Conservation (phyloP, 37 sponge, comb jelly and placozoan species). For the Halichondria panicea region DNA sequence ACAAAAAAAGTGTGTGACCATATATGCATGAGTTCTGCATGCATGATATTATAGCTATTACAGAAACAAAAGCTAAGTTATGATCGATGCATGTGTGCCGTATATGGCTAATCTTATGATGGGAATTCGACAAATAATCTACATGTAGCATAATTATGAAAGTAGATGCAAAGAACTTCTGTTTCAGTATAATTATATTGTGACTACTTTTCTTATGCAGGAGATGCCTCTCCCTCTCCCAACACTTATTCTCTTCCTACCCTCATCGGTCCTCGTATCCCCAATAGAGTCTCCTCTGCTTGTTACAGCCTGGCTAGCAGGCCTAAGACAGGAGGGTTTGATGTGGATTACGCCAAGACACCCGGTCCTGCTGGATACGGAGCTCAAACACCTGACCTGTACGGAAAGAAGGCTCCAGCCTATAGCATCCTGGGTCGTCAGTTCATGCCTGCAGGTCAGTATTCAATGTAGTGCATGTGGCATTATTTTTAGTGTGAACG, state of each 20-base stretch:
- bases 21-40: too few relatives aligned
- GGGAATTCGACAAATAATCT: too few relatives aligned
- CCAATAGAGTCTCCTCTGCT: conserved; percentile 79
- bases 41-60: too few relatives aligned
- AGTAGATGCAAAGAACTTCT: too few relatives aligned
- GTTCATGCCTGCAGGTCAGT: conserved; percentile 93
- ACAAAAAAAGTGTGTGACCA: too few relatives aligned
- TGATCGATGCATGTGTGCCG: neutral
- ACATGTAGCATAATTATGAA: too few relatives aligned
- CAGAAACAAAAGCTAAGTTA: neutral
- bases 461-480: too few relatives aligned
- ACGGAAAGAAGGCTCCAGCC: conserved; percentile 62
- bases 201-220: conserved; percentile 38
- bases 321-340: conserved; percentile 86
- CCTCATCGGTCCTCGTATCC: conserved; percentile 78
- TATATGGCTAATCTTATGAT: neutral
- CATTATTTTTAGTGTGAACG: too few relatives aligned
- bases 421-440: conserved; percentile 76
- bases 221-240: conserved; percentile 93
- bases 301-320: conserved; percentile 82
- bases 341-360: conserved; percentile 81
- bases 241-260: conserved; percentile 90
- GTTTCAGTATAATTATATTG: too few relatives aligned
- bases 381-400: conserved; percentile 41
- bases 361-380: conserved; percentile 87